Base-by-base conservation (phyloP, 2,888 invertebrate genomes). In the Clitarchus hookeri region DNA sequence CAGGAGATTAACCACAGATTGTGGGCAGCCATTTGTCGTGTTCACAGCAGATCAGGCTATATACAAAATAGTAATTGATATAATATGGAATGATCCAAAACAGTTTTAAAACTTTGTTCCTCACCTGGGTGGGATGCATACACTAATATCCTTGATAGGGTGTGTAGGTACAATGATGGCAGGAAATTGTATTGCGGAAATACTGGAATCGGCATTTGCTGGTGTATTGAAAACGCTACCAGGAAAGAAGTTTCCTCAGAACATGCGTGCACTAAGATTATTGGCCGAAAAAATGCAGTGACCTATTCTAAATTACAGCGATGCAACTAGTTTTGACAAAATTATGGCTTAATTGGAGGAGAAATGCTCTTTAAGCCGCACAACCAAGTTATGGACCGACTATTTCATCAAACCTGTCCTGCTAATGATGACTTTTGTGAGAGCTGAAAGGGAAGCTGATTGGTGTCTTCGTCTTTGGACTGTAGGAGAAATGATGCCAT, bases 1-100 rank as follows among this genome's bases (percentile, higher is more conserved):
- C 23, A 79, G 27, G 13, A 25, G 25, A 79, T 27, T 79, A n/a
- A 23, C 2, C 23, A 13, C 25, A n/a, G 79, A 79, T 12, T n/a
- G 25, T 79, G 79, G 23, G 27, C 79, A 79, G 25, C 79, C 4
- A 13, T 79, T 79, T 79, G 12, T 79, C 23, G 79, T 16, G 79
- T 79, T 79, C 26, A 78, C 23, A 79, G 25, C 79, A 79, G 79
- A 79, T 79, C 79, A 79, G 27, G n/a, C 79, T 79, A 79, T 79
- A 26, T n/a, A 79, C 79, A 79, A n/a, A 79, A 79, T 79, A 79
- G 79, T 79, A 9, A n/a, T 79, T 79, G 25, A 79, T 79, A 27
- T 79, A 26, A 79, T 79, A 79, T 79, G 79, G 79, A 25, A 79
- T 27, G 27, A 79, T 79, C 79, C 79, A 26, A 27, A 4, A 79